These are phyloP conservation scores for Hedychridium roseum DNA, from an alignment of 2,888 invertebrate species.

Conservation along the genomic window DNA sequence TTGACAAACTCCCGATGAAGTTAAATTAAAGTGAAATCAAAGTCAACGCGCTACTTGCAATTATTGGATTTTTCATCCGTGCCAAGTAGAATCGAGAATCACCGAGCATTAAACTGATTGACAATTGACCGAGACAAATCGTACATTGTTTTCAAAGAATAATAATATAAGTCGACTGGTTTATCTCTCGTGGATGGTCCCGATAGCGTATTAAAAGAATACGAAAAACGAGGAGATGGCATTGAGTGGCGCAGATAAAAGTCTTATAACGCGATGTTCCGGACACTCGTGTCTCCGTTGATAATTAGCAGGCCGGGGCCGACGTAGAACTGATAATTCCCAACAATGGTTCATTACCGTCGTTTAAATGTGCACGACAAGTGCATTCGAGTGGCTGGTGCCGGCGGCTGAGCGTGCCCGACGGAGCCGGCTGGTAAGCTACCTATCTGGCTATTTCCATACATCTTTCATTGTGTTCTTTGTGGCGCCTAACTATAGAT, in stretches of 20 bases:
- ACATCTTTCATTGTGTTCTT: conserved; percentile 60
- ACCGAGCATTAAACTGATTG: no score
- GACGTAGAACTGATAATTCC: conserved; percentile 56
- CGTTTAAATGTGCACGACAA: conserved; percentile 60
- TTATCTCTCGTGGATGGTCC: no score
- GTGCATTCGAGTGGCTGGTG: conserved; percentile 56
- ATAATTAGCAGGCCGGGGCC: conserved; percentile 36
- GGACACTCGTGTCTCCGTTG: conserved; percentile 28
- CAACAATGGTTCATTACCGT: conserved; percentile 59
- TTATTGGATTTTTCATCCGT: conserved; percentile 22
- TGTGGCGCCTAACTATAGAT: conserved; percentile 56
- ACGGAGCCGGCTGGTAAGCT: conserved; percentile 23
- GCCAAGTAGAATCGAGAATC: no score
- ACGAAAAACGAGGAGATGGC: neutral
- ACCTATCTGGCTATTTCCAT: conserved; percentile 59
- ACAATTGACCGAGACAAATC: no score
- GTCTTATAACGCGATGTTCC: conserved; percentile 23
- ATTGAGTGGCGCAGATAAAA: conserved; percentile 26
- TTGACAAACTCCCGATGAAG: conserved; percentile 56
- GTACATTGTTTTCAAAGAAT: no score
- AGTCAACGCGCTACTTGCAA: conserved; percentile 19
- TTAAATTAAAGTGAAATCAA: conserved; percentile 56
- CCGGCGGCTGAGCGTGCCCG: conserved; percentile 21
- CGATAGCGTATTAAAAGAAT: no score
- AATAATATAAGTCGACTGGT: no score